A percentile compares a stretch with the other conserved stretches of the same genome.
These are phyloP conservation scores for Gobio occitaniae DNA, from an alignment of 2,797 vertebrate species.

Conservation along the genomic window DNA sequence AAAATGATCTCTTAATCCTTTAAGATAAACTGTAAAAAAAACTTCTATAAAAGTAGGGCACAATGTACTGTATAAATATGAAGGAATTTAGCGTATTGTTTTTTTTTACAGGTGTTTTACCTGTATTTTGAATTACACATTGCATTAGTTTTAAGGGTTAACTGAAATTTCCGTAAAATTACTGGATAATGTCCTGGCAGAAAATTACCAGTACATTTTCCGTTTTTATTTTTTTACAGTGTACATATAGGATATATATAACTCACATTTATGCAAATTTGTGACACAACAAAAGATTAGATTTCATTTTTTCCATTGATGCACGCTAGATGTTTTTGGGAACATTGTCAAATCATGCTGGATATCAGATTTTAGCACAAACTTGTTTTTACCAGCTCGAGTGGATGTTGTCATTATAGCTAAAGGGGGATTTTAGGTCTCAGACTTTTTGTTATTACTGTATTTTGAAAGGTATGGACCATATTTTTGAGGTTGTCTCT, in stretches of 20 bases:
- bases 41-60: too few relatives aligned
- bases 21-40: background rate
- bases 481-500: constrained; percentile 13
- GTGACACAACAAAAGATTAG: background rate
- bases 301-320: background rate
- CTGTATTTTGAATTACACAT: too few relatives aligned
- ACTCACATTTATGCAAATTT: constrained; percentile 4
- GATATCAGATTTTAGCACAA: background rate
- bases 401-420: background rate
- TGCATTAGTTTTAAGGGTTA: too few relatives aligned
- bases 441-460: background rate
- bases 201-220: too few relatives aligned
- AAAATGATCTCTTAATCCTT: background rate
- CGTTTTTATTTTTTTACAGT: too few relatives aligned
- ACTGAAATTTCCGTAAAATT: too few relatives aligned
- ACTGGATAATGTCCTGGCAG: too few relatives aligned
- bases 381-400: background rate
- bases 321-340: background rate
- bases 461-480: constrained; percentile 3
- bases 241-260: background rate
- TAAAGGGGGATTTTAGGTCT: background rate
- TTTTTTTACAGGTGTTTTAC: too few relatives aligned
- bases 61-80: too few relatives aligned
- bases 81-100: too few relatives aligned
- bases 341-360: background rate